These are phyloP conservation scores for Watsonalla binaria DNA, from an alignment of 2,888 invertebrate species.

Conservation along the genomic window DNA sequence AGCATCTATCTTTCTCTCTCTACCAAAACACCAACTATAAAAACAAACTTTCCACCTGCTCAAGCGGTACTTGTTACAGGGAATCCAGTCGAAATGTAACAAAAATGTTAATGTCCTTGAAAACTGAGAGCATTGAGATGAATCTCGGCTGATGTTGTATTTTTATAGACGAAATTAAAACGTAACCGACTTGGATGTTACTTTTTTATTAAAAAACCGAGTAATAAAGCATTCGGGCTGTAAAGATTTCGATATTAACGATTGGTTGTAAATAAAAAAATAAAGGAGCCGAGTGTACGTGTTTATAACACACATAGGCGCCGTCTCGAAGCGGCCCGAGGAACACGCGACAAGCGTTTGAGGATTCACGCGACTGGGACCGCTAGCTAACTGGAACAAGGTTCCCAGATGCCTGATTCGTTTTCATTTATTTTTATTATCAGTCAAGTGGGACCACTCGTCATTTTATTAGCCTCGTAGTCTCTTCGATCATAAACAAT, in stretches of 20 bases:
- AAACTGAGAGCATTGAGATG: background rate
- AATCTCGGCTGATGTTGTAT: slow-evolving; percentile 33
- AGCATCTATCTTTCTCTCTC: too few species aligned
- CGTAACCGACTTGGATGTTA: slow-evolving; percentile 50
- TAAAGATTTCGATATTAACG: slow-evolving; percentile 72
- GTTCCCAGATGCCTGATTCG: too few species aligned
- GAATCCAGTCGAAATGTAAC: background rate
- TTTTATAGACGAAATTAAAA: slow-evolving; percentile 70
- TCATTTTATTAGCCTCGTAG: too few species aligned
- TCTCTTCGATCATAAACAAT: too few species aligned
- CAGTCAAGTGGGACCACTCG: too few species aligned
- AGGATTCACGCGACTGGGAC: background rate
- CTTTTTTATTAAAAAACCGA: slow-evolving; percentile 45
- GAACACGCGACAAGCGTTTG: slow-evolving; percentile 4
- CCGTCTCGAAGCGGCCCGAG: slow-evolving; percentile 32
- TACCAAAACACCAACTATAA: too few species aligned
- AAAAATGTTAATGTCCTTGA: background rate
- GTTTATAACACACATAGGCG: slow-evolving; percentile 65
- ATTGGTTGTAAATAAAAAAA: slow-evolving; percentile 68
- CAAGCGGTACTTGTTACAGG: too few species aligned
- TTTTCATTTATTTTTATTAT: too few species aligned
- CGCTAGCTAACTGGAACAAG: too few species aligned
- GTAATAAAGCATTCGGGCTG: slow-evolving; percentile 64
- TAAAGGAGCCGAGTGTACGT: slow-evolving; percentile 53
- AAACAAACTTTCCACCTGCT: too few species aligned